phyloP scores from a whole-genome alignment of 2,113 vertebrate genomes.

The Noturus placidus region DNA sequence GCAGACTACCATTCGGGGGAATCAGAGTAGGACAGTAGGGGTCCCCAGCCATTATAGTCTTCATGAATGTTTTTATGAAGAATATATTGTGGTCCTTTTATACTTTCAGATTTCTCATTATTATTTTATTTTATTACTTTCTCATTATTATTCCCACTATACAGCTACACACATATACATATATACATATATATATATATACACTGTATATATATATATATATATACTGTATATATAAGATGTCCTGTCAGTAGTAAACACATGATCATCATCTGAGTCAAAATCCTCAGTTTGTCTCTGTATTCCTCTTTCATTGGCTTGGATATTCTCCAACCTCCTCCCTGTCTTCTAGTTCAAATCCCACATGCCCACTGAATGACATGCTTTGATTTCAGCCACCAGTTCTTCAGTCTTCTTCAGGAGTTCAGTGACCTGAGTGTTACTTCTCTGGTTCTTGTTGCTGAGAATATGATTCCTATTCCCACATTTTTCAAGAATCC shows the following conservation, averaged over 20 bases:
- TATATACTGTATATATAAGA: too few species aligned
- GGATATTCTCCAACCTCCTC: neutral
- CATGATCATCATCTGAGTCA: conserved; percentile 16
- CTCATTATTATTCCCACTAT: neutral
- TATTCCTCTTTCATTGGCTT: neutral
- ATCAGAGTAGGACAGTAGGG: too few species aligned
- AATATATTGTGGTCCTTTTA: neutral
- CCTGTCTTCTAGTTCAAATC: conserved; percentile 21
- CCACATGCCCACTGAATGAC: conserved; percentile 9
- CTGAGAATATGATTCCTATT: conserved; percentile 43
- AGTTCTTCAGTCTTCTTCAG: conserved; percentile 48
- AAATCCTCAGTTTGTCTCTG: neutral
- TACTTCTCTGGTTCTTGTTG: conserved; percentile 32
- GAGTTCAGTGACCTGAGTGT: conserved; percentile 36
- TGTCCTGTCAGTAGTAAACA: conserved; percentile 10
- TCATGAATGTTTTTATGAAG: too few species aligned
- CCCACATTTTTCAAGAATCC: conserved; percentile 51
- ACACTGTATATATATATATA: too few species aligned
- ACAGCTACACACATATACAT: too few species aligned
- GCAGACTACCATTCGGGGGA: too few species aligned
- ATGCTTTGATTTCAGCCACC: conserved; percentile 6
- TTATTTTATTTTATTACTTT: too few species aligned
- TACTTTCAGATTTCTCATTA: too few species aligned
- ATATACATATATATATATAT: too few species aligned
- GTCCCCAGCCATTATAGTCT: too few species aligned